Base-by-base conservation (phyloP, 2,888 invertebrate species). In the Rhogogaster chlorosoma region DNA sequence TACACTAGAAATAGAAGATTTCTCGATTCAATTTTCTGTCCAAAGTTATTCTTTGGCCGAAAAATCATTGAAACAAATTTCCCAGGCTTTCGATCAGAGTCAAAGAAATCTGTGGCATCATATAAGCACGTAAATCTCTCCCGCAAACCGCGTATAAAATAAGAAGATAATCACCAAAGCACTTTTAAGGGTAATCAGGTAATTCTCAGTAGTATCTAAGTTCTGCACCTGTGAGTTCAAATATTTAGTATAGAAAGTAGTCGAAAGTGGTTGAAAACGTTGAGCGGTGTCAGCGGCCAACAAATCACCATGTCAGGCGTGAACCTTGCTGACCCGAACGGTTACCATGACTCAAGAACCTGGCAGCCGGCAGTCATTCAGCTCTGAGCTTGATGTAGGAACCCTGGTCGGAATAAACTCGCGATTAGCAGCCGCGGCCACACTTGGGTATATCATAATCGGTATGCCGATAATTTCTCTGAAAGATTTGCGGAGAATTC, bases 231-330 rank as follows among this genome's bases (percentile, higher is more conserved):
- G 49, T 26, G 61, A 26, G 36, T 12, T 42, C 22, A 32, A 80
- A 80, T 80, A 80, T 83, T 42, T 67, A 45, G 67, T 32, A 38
- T 83, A 83, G 83, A 83, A 83, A 83, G 83, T 57, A 36, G 83
- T 83, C 70, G 83, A 83, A 83, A 83, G 83, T 70, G 67, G 83
- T 42, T 45, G 83, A 83, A 83, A 83, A 45, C 36, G 67, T 83
- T n/a, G 67, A 83, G 61, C 32, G 18, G 42, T 83, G 83, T 70
- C 83, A 70, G 83, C 32, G 22, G n/a, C 22, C 67, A 83, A 83
- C 83, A 49, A 70, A 83, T 83, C 83, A 83, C 64, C 83, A 38
- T 83, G 67, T 67, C 64, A 67, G 67, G n/a, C 53, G 18, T 83
- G 64, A 83, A 42, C 83, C 45, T 22, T 42, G 70, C 67, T 83